Conservation (phyloP, 2,797 vertebrate species). For the Varecia variegata region DNA sequence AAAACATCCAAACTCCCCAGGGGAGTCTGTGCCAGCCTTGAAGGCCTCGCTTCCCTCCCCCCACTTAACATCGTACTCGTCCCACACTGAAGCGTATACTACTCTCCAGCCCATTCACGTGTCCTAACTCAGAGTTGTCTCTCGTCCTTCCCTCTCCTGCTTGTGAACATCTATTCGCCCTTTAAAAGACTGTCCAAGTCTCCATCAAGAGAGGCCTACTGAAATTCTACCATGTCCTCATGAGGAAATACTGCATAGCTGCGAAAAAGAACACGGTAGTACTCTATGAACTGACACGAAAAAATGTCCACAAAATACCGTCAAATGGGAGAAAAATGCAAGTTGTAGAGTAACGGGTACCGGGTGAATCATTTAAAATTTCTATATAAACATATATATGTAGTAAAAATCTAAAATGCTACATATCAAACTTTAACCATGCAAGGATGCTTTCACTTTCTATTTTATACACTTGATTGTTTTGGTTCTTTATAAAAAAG, state of each 20-base stretch:
- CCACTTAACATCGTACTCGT: too few relatives aligned
- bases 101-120: not conserved
- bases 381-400: not conserved
- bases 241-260: not conserved
- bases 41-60: too few relatives aligned
- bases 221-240: not conserved
- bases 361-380: slow-evolving; percentile 41
- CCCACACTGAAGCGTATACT: not conserved
- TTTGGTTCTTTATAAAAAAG: slow-evolving; percentile 63
- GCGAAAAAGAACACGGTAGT: not conserved
- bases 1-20: not conserved
- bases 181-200: not conserved
- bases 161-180: not conserved
- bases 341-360: not conserved
- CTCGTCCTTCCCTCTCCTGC: not conserved
- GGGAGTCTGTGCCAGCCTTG: not conserved
- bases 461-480: slow-evolving; percentile 54
- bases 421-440: slow-evolving; percentile 1
- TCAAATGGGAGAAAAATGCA: not conserved
- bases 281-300: not conserved
- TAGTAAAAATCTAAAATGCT: slow-evolving; percentile 44
- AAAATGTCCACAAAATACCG: not conserved
- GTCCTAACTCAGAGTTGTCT: not conserved
- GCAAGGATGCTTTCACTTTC: slow-evolving; percentile 38
- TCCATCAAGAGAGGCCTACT: not conserved